Conservation (phyloP, 2,113 vertebrate genomes). For the Ceuthmochares aereus region DNA sequence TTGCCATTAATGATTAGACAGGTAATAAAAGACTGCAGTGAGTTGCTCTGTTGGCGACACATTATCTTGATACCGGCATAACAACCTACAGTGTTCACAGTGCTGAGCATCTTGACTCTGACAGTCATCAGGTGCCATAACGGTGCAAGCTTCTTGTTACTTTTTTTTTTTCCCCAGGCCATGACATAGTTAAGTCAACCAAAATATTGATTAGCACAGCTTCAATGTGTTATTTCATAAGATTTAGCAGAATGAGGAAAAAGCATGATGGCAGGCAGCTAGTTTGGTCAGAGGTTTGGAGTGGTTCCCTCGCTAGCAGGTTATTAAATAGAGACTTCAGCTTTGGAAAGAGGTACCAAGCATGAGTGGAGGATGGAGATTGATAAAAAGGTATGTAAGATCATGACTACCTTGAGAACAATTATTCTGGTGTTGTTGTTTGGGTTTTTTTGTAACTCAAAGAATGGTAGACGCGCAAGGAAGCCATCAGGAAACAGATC, state of each 20-base stretch:
- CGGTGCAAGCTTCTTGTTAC: neutral
- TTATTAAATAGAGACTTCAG: neutral
- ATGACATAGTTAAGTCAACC: neutral
- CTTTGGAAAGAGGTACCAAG: neutral
- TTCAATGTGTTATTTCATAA: neutral
- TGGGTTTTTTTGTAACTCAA: neutral
- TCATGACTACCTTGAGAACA: neutral
- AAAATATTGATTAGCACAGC: neutral
- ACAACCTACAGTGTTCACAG: neutral
- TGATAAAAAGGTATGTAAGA: conserved; percentile 46
- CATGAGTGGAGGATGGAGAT: neutral
- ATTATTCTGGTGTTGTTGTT: neutral
- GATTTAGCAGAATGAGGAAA: neutral
- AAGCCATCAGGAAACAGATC: conserved; percentile 63
- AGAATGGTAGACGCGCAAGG: conserved; percentile 7
- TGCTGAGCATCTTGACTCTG: neutral
- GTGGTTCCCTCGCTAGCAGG: neutral
- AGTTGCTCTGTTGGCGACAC: neutral
- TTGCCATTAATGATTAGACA: neutral
- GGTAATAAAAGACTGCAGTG: neutral
- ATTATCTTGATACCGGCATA: neutral
- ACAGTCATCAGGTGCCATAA: neutral
- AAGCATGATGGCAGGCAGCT: neutral
- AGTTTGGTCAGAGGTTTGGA: conserved; percentile 1
- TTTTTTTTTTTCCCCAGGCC: neutral